phyloP scores from a whole-genome alignment of 2,113 vertebrate species.

The Muntiacus reevesi region DNA sequence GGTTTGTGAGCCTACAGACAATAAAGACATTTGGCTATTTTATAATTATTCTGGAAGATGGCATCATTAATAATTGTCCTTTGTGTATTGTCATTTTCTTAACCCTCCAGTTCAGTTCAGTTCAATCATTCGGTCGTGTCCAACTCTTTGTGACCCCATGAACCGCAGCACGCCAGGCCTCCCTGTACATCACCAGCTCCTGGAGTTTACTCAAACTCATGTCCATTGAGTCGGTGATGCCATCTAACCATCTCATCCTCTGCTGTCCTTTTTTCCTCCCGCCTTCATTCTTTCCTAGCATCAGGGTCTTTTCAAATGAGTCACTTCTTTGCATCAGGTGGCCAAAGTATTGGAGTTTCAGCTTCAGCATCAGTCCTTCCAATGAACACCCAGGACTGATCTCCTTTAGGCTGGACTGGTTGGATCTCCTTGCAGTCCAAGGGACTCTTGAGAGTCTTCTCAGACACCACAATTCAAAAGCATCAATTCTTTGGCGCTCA shows the following conservation, averaged over 20 bases:
- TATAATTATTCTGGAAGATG: background rate
- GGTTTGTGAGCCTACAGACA: background rate
- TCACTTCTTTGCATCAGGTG: background rate
- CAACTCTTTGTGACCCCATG: background rate
- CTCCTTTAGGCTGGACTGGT: background rate
- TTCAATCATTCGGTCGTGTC: background rate
- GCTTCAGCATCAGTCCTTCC: background rate
- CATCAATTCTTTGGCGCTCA: background rate
- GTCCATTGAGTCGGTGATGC: background rate
- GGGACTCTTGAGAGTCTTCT: background rate
- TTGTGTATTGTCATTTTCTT: background rate
- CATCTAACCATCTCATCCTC: background rate
- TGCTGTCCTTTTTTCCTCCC: accelerated
- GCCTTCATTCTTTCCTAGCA: background rate
- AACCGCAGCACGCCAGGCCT: accelerated
- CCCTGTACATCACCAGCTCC: background rate
- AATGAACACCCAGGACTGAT: background rate
- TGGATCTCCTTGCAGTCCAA: background rate
- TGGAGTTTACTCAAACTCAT: background rate
- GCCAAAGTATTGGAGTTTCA: background rate
- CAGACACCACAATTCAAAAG: background rate
- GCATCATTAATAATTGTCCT: background rate
- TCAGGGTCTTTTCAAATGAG: background rate
- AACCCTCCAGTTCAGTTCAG: background rate
- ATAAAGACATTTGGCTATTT: background rate